Evolutionary conservation across 1,140 invertebrate genomes (phyloP).

Genomic region (Caenorhabditis remanei): DNA sequence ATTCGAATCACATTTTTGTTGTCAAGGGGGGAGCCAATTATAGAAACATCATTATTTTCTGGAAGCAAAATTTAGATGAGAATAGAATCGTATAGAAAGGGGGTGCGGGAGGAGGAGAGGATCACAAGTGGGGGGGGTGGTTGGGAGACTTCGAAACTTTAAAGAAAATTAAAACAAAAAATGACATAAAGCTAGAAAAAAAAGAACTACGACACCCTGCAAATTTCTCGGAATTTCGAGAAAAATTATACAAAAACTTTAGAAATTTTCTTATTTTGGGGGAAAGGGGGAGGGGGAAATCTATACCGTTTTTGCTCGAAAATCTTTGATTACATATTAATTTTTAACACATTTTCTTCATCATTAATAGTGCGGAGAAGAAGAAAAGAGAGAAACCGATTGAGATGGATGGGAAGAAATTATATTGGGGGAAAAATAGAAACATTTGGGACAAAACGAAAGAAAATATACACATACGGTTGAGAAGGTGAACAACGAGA

Average conservation of each 20-base stretch:
- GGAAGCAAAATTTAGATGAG: constrained; percentile 38
- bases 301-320: not conserved
- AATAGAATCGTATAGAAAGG: constrained; percentile 47
- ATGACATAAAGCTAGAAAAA: constrained; percentile 25
- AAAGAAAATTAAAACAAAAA: not conserved
- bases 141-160: constrained; percentile 9
- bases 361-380: not conserved
- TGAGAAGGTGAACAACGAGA: not conserved
- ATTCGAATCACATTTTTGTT: constrained; percentile 49
- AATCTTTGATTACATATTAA: not conserved
- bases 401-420: not conserved
- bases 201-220: constrained; percentile 48
- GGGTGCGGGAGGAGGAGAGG: constrained; percentile 45
- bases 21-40: constrained; percentile 3
- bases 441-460: constrained; percentile 44
- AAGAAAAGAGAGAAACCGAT: not conserved
- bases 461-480: constrained; percentile 57
- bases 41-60: constrained; percentile 31
- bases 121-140: constrained; percentile 19
- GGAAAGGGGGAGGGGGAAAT: not conserved
- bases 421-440: not conserved
- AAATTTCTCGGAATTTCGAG: constrained; percentile 26
- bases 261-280: not conserved
- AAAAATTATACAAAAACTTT: constrained; percentile 41
- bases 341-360: not conserved